Percentiles rank a stretch among this genome's conserved stretches.
These are phyloP conservation scores for Gerris buenoi DNA, from an alignment of 1,140 invertebrate genomes.

Conservation along the genomic window DNA sequence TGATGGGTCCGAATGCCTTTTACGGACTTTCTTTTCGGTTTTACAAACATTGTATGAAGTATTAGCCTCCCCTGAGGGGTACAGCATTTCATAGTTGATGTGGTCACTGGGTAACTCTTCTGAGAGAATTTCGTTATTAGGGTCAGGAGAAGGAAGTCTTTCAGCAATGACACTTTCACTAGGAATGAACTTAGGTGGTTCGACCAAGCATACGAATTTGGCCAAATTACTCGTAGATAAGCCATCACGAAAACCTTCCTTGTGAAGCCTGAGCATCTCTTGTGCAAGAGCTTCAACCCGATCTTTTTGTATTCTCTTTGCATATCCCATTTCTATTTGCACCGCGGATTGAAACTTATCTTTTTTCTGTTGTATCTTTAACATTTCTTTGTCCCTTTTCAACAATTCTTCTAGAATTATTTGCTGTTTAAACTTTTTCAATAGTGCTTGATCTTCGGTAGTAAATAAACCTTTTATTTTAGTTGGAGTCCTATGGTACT, in stretches of 20 bases:
- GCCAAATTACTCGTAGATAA: not conserved
- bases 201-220: not conserved
- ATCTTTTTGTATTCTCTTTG: not conserved
- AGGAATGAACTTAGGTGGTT: not conserved
- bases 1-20: not conserved
- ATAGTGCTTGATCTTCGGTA: not conserved
- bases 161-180: not conserved
- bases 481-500: not conserved
- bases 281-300: not conserved
- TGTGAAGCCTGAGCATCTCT: not conserved
- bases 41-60: not conserved
- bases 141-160: not conserved
- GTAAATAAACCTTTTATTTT: too few relatives aligned
- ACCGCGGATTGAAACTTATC: not conserved
- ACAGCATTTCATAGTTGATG: not conserved
- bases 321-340: not conserved
- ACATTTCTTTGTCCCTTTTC: slow-evolving; percentile 2
- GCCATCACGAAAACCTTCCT: not conserved
- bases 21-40: not conserved
- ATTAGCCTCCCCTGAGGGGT: not conserved
- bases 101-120: not conserved
- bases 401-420: slow-evolving; percentile 1
- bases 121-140: not conserved
- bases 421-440: not conserved
- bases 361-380: not conserved